phyloP scores from a whole-genome alignment of 1,140 invertebrate genomes.

The Pseudomyrmex pallidus region DNA sequence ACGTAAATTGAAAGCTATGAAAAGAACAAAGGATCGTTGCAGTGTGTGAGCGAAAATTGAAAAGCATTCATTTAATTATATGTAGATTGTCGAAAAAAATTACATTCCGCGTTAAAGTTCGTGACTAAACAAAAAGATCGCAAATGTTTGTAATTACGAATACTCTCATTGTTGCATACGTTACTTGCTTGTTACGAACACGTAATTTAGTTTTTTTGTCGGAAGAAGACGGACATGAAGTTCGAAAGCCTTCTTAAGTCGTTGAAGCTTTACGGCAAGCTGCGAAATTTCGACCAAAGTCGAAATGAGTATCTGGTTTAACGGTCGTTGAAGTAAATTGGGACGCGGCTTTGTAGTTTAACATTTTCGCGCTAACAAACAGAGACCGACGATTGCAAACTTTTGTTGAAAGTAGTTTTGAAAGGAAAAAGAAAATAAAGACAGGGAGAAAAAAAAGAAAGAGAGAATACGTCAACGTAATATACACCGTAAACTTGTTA shows the following conservation, averaged over 20 bases:
- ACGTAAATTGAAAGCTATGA: constrained; percentile 38
- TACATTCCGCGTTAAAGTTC: neutral
- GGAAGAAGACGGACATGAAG: neutral
- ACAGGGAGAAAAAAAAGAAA: neutral
- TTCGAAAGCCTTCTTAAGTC: constrained; percentile 4
- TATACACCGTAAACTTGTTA: constrained; percentile 34
- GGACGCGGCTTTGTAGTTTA: constrained; percentile 32
- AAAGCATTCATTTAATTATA: constrained; percentile 32
- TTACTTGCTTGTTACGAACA: neutral
- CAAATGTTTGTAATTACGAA: constrained; percentile 24
- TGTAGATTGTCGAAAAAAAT: constrained; percentile 10
- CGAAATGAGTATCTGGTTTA: constrained; percentile 38
- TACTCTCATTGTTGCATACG: neutral
- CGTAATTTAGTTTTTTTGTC: constrained; percentile 23
- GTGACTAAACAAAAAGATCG: neutral
- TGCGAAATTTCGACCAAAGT: constrained; percentile 25
- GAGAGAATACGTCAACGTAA: neutral
- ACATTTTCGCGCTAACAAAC: constrained; percentile 39
- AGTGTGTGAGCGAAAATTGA: neutral
- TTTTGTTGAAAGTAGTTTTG: constrained; percentile 18
- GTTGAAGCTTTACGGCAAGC: constrained; percentile 20
- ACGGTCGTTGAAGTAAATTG: constrained; percentile 33
- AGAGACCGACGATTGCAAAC: constrained; percentile 26
- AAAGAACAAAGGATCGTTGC: constrained; percentile 25
- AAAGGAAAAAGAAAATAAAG: neutral